These are phyloP conservation scores for Bruchidius siliquastri DNA, from an alignment of 2,888 invertebrate genomes.

Conservation along the genomic window DNA sequence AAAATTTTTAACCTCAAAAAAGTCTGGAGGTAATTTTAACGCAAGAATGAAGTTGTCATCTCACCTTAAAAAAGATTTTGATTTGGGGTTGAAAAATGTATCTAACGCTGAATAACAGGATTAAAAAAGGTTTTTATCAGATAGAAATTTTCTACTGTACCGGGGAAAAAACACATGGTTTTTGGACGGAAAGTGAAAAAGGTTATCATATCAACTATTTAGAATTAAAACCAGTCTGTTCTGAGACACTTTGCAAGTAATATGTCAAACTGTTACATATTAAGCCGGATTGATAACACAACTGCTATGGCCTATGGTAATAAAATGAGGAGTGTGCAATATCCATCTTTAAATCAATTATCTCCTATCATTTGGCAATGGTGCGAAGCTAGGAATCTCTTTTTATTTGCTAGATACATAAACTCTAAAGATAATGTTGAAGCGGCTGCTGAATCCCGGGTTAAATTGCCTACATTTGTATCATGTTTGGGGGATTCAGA, in stretches of 20 bases:
- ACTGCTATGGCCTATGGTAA: conserved; percentile 14
- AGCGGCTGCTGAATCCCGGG: conserved; percentile 2
- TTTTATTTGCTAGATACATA: conserved; percentile 2
- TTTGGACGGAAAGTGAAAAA: conserved; percentile 14
- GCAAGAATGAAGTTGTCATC: neutral
- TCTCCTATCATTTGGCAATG: conserved; percentile 1
- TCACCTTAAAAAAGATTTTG: neutral
- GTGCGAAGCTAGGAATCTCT: conserved; percentile 3
- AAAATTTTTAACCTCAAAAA: too few relatives aligned
- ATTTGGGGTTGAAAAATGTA: neutral
- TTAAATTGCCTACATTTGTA: too few relatives aligned
- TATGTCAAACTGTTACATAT: conserved; percentile 11
- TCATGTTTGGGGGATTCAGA: too few relatives aligned
- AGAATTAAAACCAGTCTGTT: conserved; percentile 18
- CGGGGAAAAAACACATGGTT: conserved; percentile 6
- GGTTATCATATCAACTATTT: conserved; percentile 17
- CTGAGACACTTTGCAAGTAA: conserved; percentile 11
- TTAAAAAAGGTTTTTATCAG: conserved; percentile 1
- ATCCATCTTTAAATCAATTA: neutral
- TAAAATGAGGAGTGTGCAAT: neutral
- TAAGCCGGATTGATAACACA: conserved; percentile 15
- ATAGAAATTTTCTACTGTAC: conserved; percentile 17
- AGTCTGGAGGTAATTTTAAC: neutral
- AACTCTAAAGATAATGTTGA: conserved; percentile 5
- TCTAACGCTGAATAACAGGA: too few relatives aligned